phyloP scores from a whole-genome alignment of 2,797 vertebrate genomes.

The Novumbra hubbsi region DNA sequence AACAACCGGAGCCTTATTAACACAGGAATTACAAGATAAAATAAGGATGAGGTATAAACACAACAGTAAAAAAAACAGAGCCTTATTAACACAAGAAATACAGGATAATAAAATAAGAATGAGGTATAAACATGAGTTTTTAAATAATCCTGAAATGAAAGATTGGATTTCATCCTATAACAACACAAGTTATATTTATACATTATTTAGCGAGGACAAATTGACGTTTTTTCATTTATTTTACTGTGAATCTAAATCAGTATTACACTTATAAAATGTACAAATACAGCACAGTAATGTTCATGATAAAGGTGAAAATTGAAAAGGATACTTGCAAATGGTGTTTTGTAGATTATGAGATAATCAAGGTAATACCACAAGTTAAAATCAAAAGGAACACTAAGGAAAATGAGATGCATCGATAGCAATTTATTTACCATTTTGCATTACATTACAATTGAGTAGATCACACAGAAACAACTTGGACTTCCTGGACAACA shows the following conservation, averaged over 20 bases:
- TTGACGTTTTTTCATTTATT: not conserved
- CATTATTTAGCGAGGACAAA: not conserved
- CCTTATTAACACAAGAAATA: not conserved
- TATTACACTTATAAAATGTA: too few species aligned
- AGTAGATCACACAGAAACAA: conserved; percentile 7
- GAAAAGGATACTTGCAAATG: too few species aligned
- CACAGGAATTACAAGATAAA: not conserved
- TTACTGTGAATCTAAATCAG: too few species aligned
- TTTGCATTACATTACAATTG: conserved; percentile 9
- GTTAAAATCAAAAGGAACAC: not conserved
- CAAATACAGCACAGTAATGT: too few species aligned
- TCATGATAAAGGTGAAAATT: too few species aligned
- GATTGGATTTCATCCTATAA: too few species aligned
- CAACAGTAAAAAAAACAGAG: conserved; percentile 58
- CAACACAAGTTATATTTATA: too few species aligned
- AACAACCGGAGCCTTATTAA: not conserved
- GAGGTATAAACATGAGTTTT: conserved; percentile 55
- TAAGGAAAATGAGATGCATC: not conserved
- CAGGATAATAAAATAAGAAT: not conserved
- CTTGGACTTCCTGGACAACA: conserved; percentile 6
- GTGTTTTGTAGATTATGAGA: not conserved
- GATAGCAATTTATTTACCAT: conserved; percentile 14
- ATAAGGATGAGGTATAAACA: conserved; percentile 44
- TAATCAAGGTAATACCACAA: not conserved
- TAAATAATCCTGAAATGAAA: too few species aligned